Evolutionary conservation across 2,797 vertebrate species (phyloP), one percentile per base, ranked within the genome.

Genomic region (Urocyon cinereoargenteus): DNA sequence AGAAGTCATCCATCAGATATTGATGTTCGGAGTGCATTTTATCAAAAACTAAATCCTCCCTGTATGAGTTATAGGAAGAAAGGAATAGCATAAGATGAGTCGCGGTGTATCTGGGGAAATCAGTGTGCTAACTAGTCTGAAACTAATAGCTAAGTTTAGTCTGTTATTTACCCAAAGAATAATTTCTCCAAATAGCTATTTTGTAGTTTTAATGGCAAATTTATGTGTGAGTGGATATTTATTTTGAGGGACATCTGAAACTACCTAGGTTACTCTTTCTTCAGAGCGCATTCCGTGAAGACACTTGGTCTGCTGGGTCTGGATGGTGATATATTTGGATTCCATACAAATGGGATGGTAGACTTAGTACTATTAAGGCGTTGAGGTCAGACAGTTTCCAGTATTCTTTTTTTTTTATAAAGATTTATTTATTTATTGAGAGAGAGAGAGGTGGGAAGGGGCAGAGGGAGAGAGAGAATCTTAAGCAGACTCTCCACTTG

Each of bases 321-420:
- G 59, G 9, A 1, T 28, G 73, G 34, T 13, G 6, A 4, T 2
- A 0, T 10, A 26, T 6, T 64, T 66, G 57, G 5, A 4, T 9
- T 86, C 28, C 45, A 12, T 36, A 21, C 21, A 22, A 5, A 26
- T 34, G 36, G 40, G 61, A 4, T 15, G 59, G 26, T 62, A 11
- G 61, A 13, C 4, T 26, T 6, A 31, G 59, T 28, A 11, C 34
- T 59, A 26, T 3, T 4, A 28, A 14, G 40, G 7, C 68, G 64
- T 31, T 84, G 81, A 89, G 66, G 26, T 55, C 45, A 53, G 16
- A 4, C 53, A 45, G 16, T 77, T 82, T 51, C 14, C 51, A 14
- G 16, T 34, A 34, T 66, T 53, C 51, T 53, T 64, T 28, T 26
- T 64, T 34, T 34, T 68, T 66, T 55, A 45, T 68, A 5, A 68